These are phyloP conservation scores for Dynastes hyllus DNA, from an alignment of 2,888 invertebrate species.

Conservation along the genomic window DNA sequence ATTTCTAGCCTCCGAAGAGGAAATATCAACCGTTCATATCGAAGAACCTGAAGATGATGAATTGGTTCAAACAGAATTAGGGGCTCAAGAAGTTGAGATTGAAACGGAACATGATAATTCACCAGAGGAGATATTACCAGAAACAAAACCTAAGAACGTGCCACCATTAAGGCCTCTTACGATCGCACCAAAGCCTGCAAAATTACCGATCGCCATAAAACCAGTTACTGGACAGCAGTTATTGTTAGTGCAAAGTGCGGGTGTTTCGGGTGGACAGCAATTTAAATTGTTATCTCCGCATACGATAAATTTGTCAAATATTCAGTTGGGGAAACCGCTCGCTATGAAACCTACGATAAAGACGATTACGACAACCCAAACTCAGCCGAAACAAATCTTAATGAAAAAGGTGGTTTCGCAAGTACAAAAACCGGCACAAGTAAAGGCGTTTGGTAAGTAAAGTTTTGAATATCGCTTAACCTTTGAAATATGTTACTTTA, in stretches of 20 bases:
- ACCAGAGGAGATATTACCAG: slow-evolving; percentile 64
- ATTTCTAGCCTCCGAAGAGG: slow-evolving; percentile 51
- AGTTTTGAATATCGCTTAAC: not conserved
- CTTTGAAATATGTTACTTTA: not conserved
- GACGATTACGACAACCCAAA: slow-evolving; percentile 60
- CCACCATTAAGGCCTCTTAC: slow-evolving; percentile 70
- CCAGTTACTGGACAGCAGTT: slow-evolving; percentile 70
- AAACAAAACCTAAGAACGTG: slow-evolving; percentile 61
- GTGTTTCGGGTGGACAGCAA: slow-evolving; percentile 62
- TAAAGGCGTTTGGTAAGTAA: slow-evolving; percentile 56
- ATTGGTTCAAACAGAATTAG: slow-evolving; percentile 64
- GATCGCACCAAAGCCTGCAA: slow-evolving; percentile 73
- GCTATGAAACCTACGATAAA: slow-evolving; percentile 64
- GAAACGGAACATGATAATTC: slow-evolving; percentile 64
- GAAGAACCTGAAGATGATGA: slow-evolving; percentile 62
- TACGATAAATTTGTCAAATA: slow-evolving; percentile 67
- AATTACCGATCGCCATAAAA: slow-evolving; percentile 67
- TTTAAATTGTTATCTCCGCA: slow-evolving; percentile 68
- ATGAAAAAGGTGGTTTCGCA: slow-evolving; percentile 65
- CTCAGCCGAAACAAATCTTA: slow-evolving; percentile 66
- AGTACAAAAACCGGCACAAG: slow-evolving; percentile 53
- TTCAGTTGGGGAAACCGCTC: slow-evolving; percentile 65
- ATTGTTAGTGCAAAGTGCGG: slow-evolving; percentile 70
- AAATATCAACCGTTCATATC: slow-evolving; percentile 46
- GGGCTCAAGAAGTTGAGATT: slow-evolving; percentile 66